Percentiles rank a stretch among this genome's conserved stretches.
These are phyloP conservation scores for Lethrus apterus DNA, from an alignment of 1,140 invertebrate species.

Conservation along the genomic window DNA sequence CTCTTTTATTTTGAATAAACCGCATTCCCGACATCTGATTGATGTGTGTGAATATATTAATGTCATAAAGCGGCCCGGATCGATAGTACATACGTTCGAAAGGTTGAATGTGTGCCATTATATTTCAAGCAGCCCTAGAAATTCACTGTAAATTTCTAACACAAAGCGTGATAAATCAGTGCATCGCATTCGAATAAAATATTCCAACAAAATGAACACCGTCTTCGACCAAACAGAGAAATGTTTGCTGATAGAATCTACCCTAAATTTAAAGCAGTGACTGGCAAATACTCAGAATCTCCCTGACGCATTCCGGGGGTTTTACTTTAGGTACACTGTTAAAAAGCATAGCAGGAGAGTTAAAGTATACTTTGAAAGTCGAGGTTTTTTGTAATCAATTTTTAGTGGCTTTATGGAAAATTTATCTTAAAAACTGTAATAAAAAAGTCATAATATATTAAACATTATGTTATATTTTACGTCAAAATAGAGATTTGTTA, in stretches of 20 bases:
- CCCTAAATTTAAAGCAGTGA: slow-evolving; percentile 20
- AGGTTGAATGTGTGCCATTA: slow-evolving; percentile 11
- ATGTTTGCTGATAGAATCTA: slow-evolving; percentile 15
- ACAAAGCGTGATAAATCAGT: slow-evolving; percentile 17
- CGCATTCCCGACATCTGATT: slow-evolving; percentile 15
- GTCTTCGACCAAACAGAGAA: slow-evolving; percentile 3
- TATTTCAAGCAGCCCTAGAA: slow-evolving; percentile 1
- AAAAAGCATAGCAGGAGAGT: no score
- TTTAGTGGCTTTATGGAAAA: no score
- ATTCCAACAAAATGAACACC: slow-evolving; percentile 7
- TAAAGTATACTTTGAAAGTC: no score
- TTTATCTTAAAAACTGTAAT: no score
- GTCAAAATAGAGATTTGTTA: no score
- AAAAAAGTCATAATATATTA: no score
- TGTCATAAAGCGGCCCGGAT: slow-evolving; percentile 18
- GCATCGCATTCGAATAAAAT: slow-evolving; percentile 14
- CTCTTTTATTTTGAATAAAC: slow-evolving; percentile 10
- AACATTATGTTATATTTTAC: no score
- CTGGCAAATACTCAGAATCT: slow-evolving; percentile 16
- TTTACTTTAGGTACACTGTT: no score
- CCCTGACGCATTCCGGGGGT: no score
- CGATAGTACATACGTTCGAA: slow-evolving; percentile 15
- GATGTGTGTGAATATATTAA: slow-evolving; percentile 18
- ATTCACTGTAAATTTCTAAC: slow-evolving; percentile 13
- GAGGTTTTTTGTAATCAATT: no score